Percentiles rank a stretch among this genome's conserved stretches.
These are phyloP conservation scores for Drosophila merina DNA, from an alignment of 2,888 invertebrate species.

Conservation along the genomic window DNA sequence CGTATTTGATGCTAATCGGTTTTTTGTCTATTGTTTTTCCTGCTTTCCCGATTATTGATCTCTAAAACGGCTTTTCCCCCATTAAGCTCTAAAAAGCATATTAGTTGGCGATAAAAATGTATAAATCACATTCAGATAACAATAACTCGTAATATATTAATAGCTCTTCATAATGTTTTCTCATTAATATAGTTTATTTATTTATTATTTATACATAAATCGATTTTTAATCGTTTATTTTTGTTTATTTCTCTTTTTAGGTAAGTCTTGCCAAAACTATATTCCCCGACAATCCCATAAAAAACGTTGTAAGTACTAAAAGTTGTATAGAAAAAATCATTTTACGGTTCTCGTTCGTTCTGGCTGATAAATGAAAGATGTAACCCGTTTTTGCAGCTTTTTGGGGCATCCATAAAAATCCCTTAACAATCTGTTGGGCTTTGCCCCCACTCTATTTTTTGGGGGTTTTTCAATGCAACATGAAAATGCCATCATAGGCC, in stretches of 20 bases:
- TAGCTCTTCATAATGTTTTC: not conserved
- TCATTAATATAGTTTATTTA: too few species aligned
- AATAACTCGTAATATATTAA: not conserved
- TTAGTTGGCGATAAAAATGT: not conserved
- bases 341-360: constrained; percentile 19
- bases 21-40: not conserved
- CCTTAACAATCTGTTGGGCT: constrained; percentile 27
- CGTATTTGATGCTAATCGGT: constrained; percentile 6
- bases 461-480: constrained; percentile 46
- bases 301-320: constrained; percentile 59
- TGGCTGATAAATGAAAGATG: constrained; percentile 62
- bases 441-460: not conserved
- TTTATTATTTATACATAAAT: not conserved
- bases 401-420: constrained; percentile 19
- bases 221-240: constrained; percentile 18
- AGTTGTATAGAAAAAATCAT: constrained; percentile 21
- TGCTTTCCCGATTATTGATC: not conserved
- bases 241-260: constrained; percentile 51
- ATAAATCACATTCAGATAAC: not conserved
- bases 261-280: constrained; percentile 55
- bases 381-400: constrained; percentile 60
- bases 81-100: not conserved
- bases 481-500: constrained; percentile 71
- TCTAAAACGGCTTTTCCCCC: not conserved
- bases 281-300: constrained; percentile 12